These are phyloP conservation scores for Neoaliturus tenellus DNA, from an alignment of 2,888 invertebrate species.

Conservation along the genomic window DNA sequence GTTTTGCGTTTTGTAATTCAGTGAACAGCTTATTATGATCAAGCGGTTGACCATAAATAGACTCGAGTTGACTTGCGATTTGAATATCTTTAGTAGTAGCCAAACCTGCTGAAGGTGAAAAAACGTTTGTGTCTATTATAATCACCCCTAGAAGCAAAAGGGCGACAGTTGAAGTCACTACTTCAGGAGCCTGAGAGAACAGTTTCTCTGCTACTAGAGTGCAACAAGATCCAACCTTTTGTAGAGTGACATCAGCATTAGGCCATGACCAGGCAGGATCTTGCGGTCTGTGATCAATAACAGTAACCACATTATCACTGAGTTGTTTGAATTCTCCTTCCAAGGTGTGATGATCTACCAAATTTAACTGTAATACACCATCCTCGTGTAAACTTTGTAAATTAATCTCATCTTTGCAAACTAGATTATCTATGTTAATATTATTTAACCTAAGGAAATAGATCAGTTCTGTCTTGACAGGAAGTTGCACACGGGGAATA, in stretches of 20 bases:
- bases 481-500: neutral
- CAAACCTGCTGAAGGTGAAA: slow-evolving; percentile 21
- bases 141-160: slow-evolving; percentile 13
- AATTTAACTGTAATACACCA: neutral
- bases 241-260: neutral
- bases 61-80: neutral
- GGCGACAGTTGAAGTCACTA: neutral
- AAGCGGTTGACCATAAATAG: neutral
- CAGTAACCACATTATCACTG: slow-evolving; percentile 6
- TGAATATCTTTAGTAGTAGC: neutral
- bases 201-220: slow-evolving; percentile 35
- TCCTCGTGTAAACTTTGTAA: neutral
- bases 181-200: slow-evolving; percentile 30
- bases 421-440: neutral
- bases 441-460: slow-evolving; percentile 43
- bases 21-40: neutral
- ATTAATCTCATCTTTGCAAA: slow-evolving; percentile 56
- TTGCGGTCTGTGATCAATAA: slow-evolving; percentile 53
- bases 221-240: slow-evolving; percentile 14
- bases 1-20: slow-evolving; percentile 14
- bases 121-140: neutral
- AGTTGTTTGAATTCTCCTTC: neutral
- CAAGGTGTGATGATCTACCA: slow-evolving; percentile 52
- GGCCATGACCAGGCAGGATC: slow-evolving; percentile 41
- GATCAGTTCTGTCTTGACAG: slow-evolving; percentile 52